These are phyloP conservation scores for Chesias legatella DNA, from an alignment of 2,888 invertebrate genomes.

Conservation along the genomic window DNA sequence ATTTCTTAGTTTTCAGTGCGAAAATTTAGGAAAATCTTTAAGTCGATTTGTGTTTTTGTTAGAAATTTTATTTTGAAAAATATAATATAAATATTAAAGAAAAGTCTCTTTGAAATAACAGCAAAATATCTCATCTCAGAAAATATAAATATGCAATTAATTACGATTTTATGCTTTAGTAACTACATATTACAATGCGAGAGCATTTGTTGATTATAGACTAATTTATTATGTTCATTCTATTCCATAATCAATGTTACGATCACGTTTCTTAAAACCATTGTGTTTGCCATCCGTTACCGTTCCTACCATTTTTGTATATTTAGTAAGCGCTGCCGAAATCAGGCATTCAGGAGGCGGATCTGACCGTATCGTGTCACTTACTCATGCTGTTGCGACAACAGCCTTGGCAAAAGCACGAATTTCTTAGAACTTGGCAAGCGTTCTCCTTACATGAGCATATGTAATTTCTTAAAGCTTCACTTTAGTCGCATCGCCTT, in stretches of 20 bases:
- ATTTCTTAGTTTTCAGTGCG: too few relatives aligned
- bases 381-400: constrained; percentile 49
- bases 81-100: too few relatives aligned
- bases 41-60: too few relatives aligned
- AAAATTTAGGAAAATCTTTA: too few relatives aligned
- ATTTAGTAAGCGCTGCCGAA: constrained; percentile 51
- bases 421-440: constrained; percentile 11
- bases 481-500: not conserved
- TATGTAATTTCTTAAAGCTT: constrained; percentile 8
- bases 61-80: too few relatives aligned
- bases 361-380: constrained; percentile 41
- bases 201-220: too few relatives aligned
- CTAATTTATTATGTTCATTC: constrained; percentile 7
- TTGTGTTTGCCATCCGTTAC: constrained; percentile 13
- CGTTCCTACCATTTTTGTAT: constrained; percentile 7
- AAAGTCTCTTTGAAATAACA: too few relatives aligned
- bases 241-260: not conserved
- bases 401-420: constrained; percentile 32
- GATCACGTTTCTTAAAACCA: constrained; percentile 7
- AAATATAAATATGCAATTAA: too few relatives aligned
- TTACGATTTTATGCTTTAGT: too few relatives aligned
- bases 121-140: too few relatives aligned
- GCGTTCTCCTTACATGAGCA: constrained; percentile 15
- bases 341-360: constrained; percentile 56
- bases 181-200: too few relatives aligned